A percentile compares a stretch with the other conserved stretches of the same genome.
Conservation (phyloP, 2,113 vertebrate species). For the Macroglossus sobrinus region DNA sequence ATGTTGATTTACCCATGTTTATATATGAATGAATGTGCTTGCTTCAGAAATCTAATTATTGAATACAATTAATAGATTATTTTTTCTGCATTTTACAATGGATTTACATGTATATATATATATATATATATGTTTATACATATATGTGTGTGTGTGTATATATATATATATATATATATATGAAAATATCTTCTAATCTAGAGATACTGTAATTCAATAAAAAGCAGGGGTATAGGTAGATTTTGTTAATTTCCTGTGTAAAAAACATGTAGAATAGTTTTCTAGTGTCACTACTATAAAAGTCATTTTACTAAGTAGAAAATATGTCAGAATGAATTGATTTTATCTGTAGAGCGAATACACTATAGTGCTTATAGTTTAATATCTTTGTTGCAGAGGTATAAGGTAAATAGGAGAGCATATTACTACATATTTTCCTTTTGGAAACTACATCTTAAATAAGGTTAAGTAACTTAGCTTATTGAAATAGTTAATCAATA, state of each 20-base stretch:
- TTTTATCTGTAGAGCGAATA: not conserved
- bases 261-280: not conserved
- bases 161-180: not conserved
- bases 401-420: not conserved
- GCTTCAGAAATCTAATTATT: not conserved
- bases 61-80: not conserved
- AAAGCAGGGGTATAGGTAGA: not conserved
- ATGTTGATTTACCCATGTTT: not conserved
- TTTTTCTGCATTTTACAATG: not conserved
- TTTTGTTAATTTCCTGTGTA: not conserved
- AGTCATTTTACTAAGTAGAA: not conserved
- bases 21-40: not conserved
- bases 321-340: not conserved
- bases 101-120: not conserved
- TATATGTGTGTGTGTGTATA: too few relatives aligned
- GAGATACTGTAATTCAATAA: not conserved
- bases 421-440: not conserved
- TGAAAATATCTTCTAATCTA: not conserved
- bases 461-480: not conserved
- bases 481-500: not conserved
- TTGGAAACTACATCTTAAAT: not conserved
- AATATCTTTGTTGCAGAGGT: not conserved
- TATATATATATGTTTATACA: not conserved
- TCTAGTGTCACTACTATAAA: not conserved
- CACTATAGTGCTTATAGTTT: not conserved